Percentiles rank a stretch among this genome's conserved stretches.
Conservation (phyloP, 1,140 invertebrate genomes). For the Drosophila lacteicornis region DNA sequence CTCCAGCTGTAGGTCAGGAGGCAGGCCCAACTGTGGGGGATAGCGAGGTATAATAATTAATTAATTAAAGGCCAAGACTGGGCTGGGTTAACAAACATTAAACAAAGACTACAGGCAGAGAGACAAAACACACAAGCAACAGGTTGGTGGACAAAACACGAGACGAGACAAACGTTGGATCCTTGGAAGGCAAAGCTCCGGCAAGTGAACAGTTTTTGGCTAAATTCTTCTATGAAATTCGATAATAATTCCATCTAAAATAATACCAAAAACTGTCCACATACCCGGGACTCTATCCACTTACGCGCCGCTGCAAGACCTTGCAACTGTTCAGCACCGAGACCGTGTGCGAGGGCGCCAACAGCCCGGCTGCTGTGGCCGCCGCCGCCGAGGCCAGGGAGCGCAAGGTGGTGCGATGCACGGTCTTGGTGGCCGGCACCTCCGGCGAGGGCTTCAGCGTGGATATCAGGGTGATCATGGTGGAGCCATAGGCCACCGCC, state of each 20-base stretch:
- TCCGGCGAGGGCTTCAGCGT: constrained; percentile 49
- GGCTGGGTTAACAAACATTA: neutral
- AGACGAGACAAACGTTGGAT: neutral
- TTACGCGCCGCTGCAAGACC: constrained; percentile 94
- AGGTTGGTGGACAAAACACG: neutral
- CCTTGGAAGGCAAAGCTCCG: neutral
- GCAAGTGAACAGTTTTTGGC: neutral
- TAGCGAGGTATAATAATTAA: too few species aligned
- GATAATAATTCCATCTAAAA: too few species aligned
- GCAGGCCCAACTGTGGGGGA: constrained; percentile 90
- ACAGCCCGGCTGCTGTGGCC: constrained; percentile 60
- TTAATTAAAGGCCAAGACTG: too few species aligned
- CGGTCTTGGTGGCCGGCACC: constrained; percentile 58
- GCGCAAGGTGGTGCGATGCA: constrained; percentile 66
- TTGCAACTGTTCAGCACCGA: constrained; percentile 87
- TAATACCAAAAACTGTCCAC: neutral
- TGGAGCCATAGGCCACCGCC: constrained; percentile 63
- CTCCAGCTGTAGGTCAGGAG: constrained; percentile 94
- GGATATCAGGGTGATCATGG: constrained; percentile 58
- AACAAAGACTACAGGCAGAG: constrained; percentile 27
- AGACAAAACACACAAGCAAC: constrained; percentile 36
- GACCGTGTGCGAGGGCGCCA: constrained; percentile 80
- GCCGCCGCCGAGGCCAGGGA: constrained; percentile 64
- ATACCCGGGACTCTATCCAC: constrained; percentile 54
- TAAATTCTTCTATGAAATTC: too few species aligned